phyloP scores from a whole-genome alignment of 2,113 vertebrate genomes.

The Passer montanus region DNA sequence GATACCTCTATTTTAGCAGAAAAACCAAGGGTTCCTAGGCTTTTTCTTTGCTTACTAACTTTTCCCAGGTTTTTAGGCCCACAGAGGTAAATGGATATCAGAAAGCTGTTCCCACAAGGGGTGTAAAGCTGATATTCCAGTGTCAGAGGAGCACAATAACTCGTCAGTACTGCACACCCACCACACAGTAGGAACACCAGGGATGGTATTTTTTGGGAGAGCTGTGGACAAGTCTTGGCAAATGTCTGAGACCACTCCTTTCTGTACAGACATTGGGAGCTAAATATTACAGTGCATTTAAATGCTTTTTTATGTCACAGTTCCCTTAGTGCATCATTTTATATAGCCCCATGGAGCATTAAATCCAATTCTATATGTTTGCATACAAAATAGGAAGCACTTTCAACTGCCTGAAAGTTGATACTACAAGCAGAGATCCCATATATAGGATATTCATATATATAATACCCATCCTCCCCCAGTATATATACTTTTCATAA shows the following conservation, averaged over 20 bases:
- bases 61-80: neutral
- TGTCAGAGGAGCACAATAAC: neutral
- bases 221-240: neutral
- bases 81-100: neutral
- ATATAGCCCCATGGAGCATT: neutral
- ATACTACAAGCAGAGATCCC: neutral
- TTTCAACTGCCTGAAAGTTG: neutral
- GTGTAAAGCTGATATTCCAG: neutral
- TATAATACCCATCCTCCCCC: neutral
- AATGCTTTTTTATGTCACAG: neutral
- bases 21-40: neutral
- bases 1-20: neutral
- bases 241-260: neutral
- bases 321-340: neutral
- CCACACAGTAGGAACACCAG: neutral
- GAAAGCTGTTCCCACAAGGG: neutral
- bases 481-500: neutral
- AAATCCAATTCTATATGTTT: neutral
- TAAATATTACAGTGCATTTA: neutral
- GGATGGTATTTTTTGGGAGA: neutral
- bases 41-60: neutral
- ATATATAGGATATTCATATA: neutral
- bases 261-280: neutral
- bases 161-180: neutral
- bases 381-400: neutral